phyloP scores from a whole-genome alignment of 1,140 invertebrate genomes.

The Drosophila murphyi region DNA sequence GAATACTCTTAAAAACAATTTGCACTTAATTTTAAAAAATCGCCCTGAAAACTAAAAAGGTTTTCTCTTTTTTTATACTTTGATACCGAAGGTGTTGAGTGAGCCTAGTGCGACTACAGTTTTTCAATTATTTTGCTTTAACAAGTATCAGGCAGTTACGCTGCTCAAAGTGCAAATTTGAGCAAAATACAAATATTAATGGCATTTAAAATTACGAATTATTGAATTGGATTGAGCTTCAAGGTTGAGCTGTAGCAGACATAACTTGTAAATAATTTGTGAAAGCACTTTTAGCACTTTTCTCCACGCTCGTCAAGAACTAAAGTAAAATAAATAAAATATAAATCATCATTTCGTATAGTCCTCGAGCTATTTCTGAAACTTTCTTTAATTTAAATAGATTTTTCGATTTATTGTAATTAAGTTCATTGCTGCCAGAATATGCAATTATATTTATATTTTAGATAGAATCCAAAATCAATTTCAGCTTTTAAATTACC shows the following conservation, averaged over 20 bases:
- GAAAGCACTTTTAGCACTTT: not conserved
- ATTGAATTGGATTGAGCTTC: conserved; percentile 24
- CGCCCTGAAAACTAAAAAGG: no score
- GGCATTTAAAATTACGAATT: conserved; percentile 21
- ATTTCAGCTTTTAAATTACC: not conserved
- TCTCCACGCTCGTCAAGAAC: no score
- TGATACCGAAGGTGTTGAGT: not conserved
- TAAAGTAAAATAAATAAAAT: not conserved
- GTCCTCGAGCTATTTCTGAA: no score
- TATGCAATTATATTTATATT: no score
- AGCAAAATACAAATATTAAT: conserved; percentile 67
- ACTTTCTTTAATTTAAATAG: no score
- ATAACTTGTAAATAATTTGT: conserved; percentile 19
- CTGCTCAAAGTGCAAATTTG: conserved; percentile 36
- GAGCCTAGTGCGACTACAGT: conserved; percentile 46
- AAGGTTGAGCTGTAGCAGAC: conserved; percentile 29
- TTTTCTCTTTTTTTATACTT: no score
- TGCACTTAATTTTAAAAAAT: no score
- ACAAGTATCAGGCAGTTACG: conserved; percentile 43
- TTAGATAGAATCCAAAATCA: not conserved
- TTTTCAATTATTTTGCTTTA: conserved; percentile 77
- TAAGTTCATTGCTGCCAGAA: no score
- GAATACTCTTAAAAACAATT: no score
- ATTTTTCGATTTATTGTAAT: no score
- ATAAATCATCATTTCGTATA: no score